Base-by-base conservation (phyloP, 2,888 invertebrate species). In the Congeria kusceri region DNA sequence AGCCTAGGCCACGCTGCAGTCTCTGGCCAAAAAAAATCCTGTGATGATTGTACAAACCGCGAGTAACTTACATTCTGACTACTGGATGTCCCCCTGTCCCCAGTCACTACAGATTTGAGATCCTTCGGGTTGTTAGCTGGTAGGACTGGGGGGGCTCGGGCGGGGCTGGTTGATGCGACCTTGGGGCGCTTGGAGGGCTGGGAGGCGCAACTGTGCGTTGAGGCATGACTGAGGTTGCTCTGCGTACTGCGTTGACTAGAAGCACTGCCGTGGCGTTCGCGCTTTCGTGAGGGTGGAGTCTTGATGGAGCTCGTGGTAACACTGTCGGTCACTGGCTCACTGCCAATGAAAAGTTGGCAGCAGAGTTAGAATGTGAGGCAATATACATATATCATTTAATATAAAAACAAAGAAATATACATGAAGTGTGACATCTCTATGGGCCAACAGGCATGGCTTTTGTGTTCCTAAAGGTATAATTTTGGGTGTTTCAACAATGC, bases 231-330 rank as follows among this genome's bases (percentile, higher is more conserved):
- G n/a, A 67, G 49, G n/a, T 58, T 71, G 56, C 82, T 85, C 49
- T 80, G 81, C 53, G 80, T 77, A 64, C 88, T 88, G 62, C 84
- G 87, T 49, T 87, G 90, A 86, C 91, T 90, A 85, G 91, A 90
- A 27, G 82, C 83, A 75, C 88, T 89, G 64, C 68, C 79, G 32
- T 63, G 70, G 57, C 78, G 72, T 46, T 78, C 82, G 3, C 77
- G 80, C 44, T 71, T 75, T 28, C 27, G 28, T 20, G 56, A n/a
- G 49, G 57, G 18, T 13, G 73, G 39, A 28, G 44, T 46, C 63
- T 68, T 63, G 20, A 25, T 49, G n/a, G 23, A 39, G 3, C 29
- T 44, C 18, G 25, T 27, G 25, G 25, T 25, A 20, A 46, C 32
- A 44, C 32, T 9, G 23, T 7, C 39, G 39, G 44, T 47, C 29